These are phyloP conservation scores for Poeciliopsis prolifica DNA, from an alignment of 2,113 vertebrate species.

Conservation along the genomic window DNA sequence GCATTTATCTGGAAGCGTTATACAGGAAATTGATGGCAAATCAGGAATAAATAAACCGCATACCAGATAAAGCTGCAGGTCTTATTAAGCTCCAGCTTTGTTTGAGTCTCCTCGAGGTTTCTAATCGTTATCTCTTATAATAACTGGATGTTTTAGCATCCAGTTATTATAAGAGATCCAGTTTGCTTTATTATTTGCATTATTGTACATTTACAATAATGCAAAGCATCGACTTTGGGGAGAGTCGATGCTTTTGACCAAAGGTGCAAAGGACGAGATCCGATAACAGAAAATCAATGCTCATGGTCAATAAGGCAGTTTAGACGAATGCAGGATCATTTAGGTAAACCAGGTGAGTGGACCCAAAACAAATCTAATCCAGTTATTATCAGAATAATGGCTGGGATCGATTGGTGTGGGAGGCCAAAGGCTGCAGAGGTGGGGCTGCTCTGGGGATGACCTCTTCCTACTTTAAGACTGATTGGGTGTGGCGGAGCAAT, in stretches of 20 bases:
- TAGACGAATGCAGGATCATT: slow-evolving; percentile 15
- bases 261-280: slow-evolving; percentile 56
- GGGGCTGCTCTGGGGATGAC: slow-evolving; percentile 68
- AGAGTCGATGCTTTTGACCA: slow-evolving; percentile 42
- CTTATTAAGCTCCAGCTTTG: slow-evolving; percentile 28
- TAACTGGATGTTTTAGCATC: slow-evolving; percentile 40
- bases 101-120: neutral
- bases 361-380: slow-evolving; percentile 62
- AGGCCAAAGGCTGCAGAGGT: slow-evolving; percentile 53
- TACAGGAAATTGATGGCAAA: neutral
- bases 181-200: too few relatives aligned
- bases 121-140: slow-evolving; percentile 40
- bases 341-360: slow-evolving; percentile 58
- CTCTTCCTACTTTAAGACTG: slow-evolving; percentile 69
- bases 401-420: slow-evolving; percentile 61
- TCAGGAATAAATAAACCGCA: too few relatives aligned
- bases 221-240: too few relatives aligned
- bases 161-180: too few relatives aligned
- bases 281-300: slow-evolving; percentile 68
- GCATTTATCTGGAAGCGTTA: slow-evolving; percentile 25
- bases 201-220: too few relatives aligned
- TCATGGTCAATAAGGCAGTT: slow-evolving; percentile 42
- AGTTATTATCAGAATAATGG: slow-evolving; percentile 74
- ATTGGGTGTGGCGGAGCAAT: slow-evolving; percentile 71
- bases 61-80: slow-evolving; percentile 30